phyloP scores from a whole-genome alignment of 2,888 invertebrate species.

The Geotrupes spiniger region DNA sequence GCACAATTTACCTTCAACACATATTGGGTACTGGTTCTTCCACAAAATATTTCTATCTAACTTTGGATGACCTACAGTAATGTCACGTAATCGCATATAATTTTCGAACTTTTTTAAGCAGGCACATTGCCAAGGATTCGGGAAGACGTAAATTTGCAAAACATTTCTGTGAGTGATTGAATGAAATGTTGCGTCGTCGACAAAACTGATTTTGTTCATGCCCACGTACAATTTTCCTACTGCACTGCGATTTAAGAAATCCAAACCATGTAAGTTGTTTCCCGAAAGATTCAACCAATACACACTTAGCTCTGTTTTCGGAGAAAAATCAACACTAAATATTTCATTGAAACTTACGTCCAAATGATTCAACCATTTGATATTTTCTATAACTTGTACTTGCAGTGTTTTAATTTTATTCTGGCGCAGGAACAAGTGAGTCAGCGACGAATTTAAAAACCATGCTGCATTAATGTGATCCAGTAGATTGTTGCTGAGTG shows the following conservation, averaged over 20 bases:
- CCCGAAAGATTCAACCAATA: not conserved
- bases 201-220: conserved; percentile 13
- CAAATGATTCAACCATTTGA: too few relatives aligned
- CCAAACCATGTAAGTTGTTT: conserved; percentile 9
- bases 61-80: not conserved
- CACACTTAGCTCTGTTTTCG: too few relatives aligned
- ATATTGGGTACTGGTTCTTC: not conserved
- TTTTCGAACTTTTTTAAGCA: conserved; percentile 11
- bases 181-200: not conserved
- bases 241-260: conserved; percentile 6
- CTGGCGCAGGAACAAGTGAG: not conserved
- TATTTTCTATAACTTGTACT: too few relatives aligned
- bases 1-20: not conserved
- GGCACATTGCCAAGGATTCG: conserved; percentile 14
- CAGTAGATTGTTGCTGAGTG: conserved; percentile 1
- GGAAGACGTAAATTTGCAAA: conserved; percentile 4
- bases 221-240: conserved; percentile 9
- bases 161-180: not conserved
- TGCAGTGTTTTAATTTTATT: conserved; percentile 6
- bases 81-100: not conserved
- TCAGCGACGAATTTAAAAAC: conserved; percentile 5
- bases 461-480: not conserved
- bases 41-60: not conserved
- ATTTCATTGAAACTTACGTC: too few relatives aligned
- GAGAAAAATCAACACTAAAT: too few relatives aligned